These are phyloP conservation scores for Bibio marci DNA, from an alignment of 2,888 invertebrate genomes.

Conservation along the genomic window DNA sequence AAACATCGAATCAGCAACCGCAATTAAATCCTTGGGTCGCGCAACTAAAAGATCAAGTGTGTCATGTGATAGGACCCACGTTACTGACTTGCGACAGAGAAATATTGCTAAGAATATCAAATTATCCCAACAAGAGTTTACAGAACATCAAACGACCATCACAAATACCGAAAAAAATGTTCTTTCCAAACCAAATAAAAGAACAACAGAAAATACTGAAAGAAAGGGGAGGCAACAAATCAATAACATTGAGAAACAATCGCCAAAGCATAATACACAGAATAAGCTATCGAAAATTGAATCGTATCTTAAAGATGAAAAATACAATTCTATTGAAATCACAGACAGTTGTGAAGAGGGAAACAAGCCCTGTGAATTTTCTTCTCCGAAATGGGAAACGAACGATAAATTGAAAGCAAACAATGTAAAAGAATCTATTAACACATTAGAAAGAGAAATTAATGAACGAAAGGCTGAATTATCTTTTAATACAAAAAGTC, in stretches of 20 bases:
- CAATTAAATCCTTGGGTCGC: background rate
- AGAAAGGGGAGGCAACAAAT: background rate
- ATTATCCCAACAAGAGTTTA: background rate
- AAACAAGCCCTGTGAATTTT: conserved; percentile 39
- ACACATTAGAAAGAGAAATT: conserved; percentile 28
- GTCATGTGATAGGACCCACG: conserved; percentile 47
- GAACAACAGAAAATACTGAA: conserved; percentile 10
- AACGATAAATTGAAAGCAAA: conserved; percentile 36
- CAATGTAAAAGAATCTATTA: conserved; percentile 11
- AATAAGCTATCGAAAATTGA: conserved; percentile 17
- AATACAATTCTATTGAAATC: background rate
- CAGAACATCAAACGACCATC: background rate
- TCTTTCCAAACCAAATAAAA: background rate
- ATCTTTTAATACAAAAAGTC: conserved; percentile 18
- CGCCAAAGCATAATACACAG: conserved; percentile 15
- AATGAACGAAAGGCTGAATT: conserved; percentile 24
- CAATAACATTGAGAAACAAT: background rate
- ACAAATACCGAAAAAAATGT: background rate
- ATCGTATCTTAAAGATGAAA: too few species aligned
- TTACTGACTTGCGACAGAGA: conserved; percentile 45
- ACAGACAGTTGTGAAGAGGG: conserved; percentile 30
- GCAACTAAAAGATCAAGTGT: conserved; percentile 15
- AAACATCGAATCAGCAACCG: too few species aligned
- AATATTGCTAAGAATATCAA: conserved; percentile 34
- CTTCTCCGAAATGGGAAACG: conserved; percentile 43